Base-by-base conservation (phyloP, 1,140 invertebrate genomes). In the Diachasmimorpha longicaudata region DNA sequence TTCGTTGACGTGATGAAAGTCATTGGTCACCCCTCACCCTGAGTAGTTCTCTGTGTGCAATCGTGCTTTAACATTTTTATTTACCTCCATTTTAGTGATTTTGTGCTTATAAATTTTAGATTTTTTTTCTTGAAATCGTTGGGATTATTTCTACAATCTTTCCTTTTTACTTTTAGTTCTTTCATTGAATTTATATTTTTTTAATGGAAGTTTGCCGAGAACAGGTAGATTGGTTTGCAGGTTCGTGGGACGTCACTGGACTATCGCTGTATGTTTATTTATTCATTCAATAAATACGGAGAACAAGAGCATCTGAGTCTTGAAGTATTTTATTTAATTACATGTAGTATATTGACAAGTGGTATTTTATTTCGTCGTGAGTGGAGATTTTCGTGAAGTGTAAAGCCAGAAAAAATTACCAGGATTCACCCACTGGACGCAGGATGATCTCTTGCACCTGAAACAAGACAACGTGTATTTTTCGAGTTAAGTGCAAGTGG, bases 371-470 rank as follows among this genome's bases (percentile, higher is more conserved):
- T 25, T 25, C 19, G 10, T 25, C 11, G 4, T 63, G 6, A 63
- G 1, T 25, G 31, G 19, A 25, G 58, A 19, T 23, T 63, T 63
- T 63, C 31, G 58, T 8, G 58, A 25, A 8, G 6, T 13, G 6
- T 25, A 63, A 5, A 25, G 14, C 6, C 19, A 19, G 58, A 25
- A 63, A 10, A 19, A 3, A 0, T 19, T 25, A 85, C 84, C 83
- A 85, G 55, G 79, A 78, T 69, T 85, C 83, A 0, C 80, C 83
- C 11, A 84, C 0, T 44, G 83, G 79, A 21, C 83, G 80, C 25
- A 85, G 72, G 42, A 82, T 55, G 10, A 85, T 80, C 52, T 85
- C 82, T 58, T 84, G 82, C 4, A 85, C 76, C 84, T 85, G 39
- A 23, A n/a, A 76, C 31, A 2, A 31, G 6, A 3, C 31, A 31